These are phyloP conservation scores for Gasterosteus aculeatus DNA, from an alignment of 2,113 vertebrate species.

Conservation along the genomic window DNA sequence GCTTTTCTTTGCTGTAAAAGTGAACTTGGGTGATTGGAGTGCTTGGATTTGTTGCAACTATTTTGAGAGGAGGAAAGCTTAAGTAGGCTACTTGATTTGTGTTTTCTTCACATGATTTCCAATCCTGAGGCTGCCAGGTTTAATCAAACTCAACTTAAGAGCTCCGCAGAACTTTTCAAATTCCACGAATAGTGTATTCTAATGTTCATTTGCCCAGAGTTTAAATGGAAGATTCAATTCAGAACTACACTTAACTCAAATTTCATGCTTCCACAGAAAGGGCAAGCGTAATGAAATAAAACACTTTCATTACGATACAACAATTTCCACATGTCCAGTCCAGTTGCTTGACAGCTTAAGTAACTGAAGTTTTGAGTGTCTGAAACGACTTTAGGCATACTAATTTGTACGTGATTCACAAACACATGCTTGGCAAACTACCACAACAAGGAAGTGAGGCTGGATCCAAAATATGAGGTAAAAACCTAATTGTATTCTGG, in stretches of 20 bases:
- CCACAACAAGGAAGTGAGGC: not conserved
- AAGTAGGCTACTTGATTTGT: constrained; percentile 22
- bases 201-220: not conserved
- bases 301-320: too few species aligned
- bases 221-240: not conserved
- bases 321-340: not conserved
- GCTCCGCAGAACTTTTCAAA: constrained; percentile 2
- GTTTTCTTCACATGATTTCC: constrained; percentile 34
- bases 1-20: constrained; percentile 44
- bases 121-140: constrained; percentile 37
- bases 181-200: not conserved
- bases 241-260: not conserved
- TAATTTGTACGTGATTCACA: not conserved
- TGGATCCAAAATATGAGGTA: not conserved
- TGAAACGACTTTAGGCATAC: not conserved
- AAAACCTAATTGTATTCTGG: constrained; percentile 1
- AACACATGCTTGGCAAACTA: constrained; percentile 5
- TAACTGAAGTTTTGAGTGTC: constrained; percentile 14
- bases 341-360: not conserved
- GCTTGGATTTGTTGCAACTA: constrained; percentile 31
- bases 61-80: constrained; percentile 2
- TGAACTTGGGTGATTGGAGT: constrained; percentile 34
- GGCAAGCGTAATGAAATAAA: not conserved
- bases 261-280: not conserved
- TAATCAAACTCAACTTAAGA: constrained; percentile 37